Evolutionary conservation across 1,140 invertebrate genomes (phyloP), one percentile per base, ranked within the genome.

Genomic region (Drosophila willistoni): DNA sequence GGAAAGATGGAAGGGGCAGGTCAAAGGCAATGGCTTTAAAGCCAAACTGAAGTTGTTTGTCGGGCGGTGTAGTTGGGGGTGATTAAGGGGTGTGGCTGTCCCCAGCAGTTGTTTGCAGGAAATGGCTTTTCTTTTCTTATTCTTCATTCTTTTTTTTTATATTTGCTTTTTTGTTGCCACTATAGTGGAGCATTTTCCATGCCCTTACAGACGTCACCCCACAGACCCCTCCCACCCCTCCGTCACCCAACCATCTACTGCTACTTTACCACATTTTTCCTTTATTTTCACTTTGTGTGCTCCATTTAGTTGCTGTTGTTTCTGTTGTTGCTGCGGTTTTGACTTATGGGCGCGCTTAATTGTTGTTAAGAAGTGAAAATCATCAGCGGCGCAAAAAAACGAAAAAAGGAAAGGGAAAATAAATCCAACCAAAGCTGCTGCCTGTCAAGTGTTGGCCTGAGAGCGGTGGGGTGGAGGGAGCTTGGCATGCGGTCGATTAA

Each of bases 331-430:
- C 65, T 84, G 84, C 66, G 84, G 84, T 84, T 89, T 89, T 87
- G 80, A 87, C 84, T 87, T 87, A 84, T 89, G 80, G 83, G 81
- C 73, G 84, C 80, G 66, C 77, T 87, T 87, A 89, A 87, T 87
- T 87, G 84, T 87, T 89, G 84, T 89, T 89, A 87, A 84, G 84
- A 89, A 89, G 84, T 89, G 70, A 89, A 87, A 87, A 89, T 83
- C 79, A 87, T 71, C 83, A 73, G 68, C 71, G 79, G 68, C 47
- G 34, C 61, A 42, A 41, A 22, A 34, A 41, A 25, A 14, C 3
- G 12, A 10, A 34, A 70, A 3, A 34, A 68, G 47, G 71, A 86
- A 83, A 89, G 59, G 67, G 68, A 77, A 79, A 89, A 87, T 83
- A 79, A 86, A 82, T 82, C 68, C 79, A 61, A 55, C 62, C 73